phyloP scores from a whole-genome alignment of 2,888 invertebrate species.

The Cerastis rubricosa region DNA sequence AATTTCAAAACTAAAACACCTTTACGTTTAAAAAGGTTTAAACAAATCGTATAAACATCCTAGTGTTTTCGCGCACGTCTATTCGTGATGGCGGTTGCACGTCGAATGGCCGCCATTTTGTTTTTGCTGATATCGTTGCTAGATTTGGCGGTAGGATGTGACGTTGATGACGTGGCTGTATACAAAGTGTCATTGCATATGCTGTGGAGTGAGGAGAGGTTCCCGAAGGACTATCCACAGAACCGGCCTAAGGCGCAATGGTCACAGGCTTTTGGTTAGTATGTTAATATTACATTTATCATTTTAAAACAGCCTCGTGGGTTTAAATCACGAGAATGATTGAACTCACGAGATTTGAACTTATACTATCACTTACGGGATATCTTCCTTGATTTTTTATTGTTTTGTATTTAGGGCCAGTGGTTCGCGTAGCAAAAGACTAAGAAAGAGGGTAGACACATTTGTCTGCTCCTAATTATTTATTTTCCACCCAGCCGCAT shows the following conservation, averaged over 20 bases:
- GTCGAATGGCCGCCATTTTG: slow-evolving; percentile 84
- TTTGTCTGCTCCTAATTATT: no score
- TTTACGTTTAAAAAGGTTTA: slow-evolving; percentile 60
- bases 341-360: no score
- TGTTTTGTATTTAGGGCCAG: no score
- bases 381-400: no score
- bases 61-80: slow-evolving; percentile 68
- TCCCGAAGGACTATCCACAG: slow-evolving; percentile 97
- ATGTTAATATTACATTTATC: neutral
- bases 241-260: slow-evolving; percentile 98
- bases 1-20: slow-evolving; percentile 65
- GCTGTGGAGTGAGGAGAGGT: slow-evolving; percentile 96
- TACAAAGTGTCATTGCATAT: slow-evolving; percentile 97
- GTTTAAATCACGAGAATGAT: no score
- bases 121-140: slow-evolving; percentile 73
- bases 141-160: slow-evolving; percentile 88
- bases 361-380: no score
- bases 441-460: no score
- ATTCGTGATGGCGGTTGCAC: slow-evolving; percentile 73
- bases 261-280: slow-evolving; percentile 97
- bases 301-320: neutral
- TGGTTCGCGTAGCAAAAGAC: no score
- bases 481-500: no score
- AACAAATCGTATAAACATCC: slow-evolving; percentile 31
- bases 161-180: slow-evolving; percentile 95